Conservation (phyloP, 64 coral and sea anemone species). For the Montipora capricornis region DNA sequence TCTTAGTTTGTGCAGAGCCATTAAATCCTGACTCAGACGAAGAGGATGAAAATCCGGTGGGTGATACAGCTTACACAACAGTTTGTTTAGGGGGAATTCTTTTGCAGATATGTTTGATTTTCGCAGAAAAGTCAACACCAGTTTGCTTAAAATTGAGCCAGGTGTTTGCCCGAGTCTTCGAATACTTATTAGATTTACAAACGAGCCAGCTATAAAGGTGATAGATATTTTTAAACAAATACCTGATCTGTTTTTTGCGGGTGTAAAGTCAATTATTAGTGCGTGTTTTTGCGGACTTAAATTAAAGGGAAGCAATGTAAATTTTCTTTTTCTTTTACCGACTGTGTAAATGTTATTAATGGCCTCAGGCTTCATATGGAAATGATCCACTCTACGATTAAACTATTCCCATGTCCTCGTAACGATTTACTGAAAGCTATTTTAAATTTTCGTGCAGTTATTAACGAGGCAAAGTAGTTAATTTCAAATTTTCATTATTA, state of each 20-base stretch:
- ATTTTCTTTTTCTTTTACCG: no score
- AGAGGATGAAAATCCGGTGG: constrained; percentile 91
- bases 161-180: not conserved
- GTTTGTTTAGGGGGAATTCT: not conserved
- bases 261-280: not conserved
- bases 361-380: no score
- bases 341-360: no score
- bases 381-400: no score
- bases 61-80: not conserved
- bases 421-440: no score
- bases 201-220: not conserved
- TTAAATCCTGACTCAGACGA: constrained; percentile 95
- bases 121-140: constrained; percentile 22
- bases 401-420: no score
- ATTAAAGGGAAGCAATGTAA: no score
- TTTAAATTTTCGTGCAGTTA: no score
- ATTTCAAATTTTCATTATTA: no score
- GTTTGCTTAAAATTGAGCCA: constrained; percentile 4
- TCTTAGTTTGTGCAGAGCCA: constrained; percentile 94
- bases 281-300: no score
- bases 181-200: constrained; percentile 3
- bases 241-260: not conserved
- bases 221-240: not conserved
- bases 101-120: constrained; percentile 22
- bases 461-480: no score